These are phyloP conservation scores for Rhadinocentrus ornatus DNA, from an alignment of 2,797 vertebrate genomes.

Conservation along the genomic window DNA sequence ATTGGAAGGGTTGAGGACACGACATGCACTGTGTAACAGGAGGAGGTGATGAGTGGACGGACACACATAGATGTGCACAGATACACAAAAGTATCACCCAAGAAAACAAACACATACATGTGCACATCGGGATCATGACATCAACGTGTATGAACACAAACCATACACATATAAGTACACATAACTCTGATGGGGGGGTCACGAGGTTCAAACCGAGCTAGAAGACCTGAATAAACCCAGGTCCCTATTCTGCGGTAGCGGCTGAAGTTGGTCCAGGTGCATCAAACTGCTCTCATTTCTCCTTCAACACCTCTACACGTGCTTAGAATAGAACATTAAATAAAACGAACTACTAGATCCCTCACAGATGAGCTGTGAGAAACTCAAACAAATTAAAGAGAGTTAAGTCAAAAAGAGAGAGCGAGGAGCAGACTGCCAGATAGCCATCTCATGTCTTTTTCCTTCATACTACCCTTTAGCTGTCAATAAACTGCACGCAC, in stretches of 20 bases:
- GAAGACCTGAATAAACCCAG: constrained; percentile 57
- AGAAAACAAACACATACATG: constrained; percentile 46
- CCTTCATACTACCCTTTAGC: constrained; percentile 64
- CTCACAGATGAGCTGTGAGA: constrained; percentile 54
- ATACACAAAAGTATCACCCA: constrained; percentile 37
- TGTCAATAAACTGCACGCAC: constrained; percentile 71
- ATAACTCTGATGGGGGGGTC: constrained; percentile 35
- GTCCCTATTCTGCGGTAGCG: constrained; percentile 43
- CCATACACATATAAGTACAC: constrained; percentile 18
- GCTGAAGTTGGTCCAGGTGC: constrained; percentile 48
- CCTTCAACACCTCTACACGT: constrained; percentile 47
- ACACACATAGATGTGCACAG: neutral
- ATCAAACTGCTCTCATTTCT: constrained; percentile 42
- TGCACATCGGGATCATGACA: constrained; percentile 35
- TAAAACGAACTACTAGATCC: constrained; percentile 58
- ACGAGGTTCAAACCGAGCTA: constrained; percentile 48
- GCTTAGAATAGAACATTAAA: constrained; percentile 67
- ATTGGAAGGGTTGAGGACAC: constrained; percentile 77
- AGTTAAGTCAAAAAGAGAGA: constrained; percentile 46
- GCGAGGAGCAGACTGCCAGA: constrained; percentile 47
- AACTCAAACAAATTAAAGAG: constrained; percentile 62
- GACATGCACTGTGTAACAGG: constrained; percentile 61
- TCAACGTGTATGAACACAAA: constrained; percentile 35
- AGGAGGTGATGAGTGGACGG: constrained; percentile 46
- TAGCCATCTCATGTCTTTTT: constrained; percentile 70